phyloP scores from a whole-genome alignment of 2,888 invertebrate species.

The Rhagonycha lutea region DNA sequence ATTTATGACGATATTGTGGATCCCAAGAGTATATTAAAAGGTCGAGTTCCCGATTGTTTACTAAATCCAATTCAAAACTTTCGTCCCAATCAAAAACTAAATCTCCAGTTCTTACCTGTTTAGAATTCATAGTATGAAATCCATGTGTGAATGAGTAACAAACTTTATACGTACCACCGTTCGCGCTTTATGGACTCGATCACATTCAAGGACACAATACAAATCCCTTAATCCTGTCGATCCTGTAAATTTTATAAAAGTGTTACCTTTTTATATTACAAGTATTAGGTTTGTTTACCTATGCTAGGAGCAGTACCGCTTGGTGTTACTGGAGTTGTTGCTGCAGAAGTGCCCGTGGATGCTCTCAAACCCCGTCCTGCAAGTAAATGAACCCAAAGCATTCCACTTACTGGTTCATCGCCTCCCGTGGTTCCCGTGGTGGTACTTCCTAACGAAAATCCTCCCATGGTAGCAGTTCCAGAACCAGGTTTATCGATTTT shows the following conservation, averaged over 20 bases:
- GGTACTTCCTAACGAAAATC: conserved; percentile 32
- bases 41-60: conserved; percentile 92
- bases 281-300: conserved; percentile 34
- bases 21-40: conserved; percentile 99
- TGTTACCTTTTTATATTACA: not conserved
- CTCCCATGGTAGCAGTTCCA: conserved; percentile 36
- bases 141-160: not conserved
- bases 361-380: conserved; percentile 86
- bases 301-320: conserved; percentile 58
- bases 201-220: conserved; percentile 97
- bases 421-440: conserved; percentile 49
- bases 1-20: conserved; percentile 94
- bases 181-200: conserved; percentile 93
- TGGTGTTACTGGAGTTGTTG: conserved; percentile 72
- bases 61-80: conserved; percentile 95
- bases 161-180: conserved; percentile 72
- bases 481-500: conserved; percentile 79
- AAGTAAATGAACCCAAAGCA: conserved; percentile 87
- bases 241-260: conserved; percentile 44
- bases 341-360: conserved; percentile 68
- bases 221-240: conserved; percentile 75
- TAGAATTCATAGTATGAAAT: conserved; percentile 2
- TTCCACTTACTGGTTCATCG: conserved; percentile 74
- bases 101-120: conserved; percentile 85
- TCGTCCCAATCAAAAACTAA: conserved; percentile 99